Base-by-base conservation (phyloP, 2,888 invertebrate genomes). In the Osedax frankpressi region DNA sequence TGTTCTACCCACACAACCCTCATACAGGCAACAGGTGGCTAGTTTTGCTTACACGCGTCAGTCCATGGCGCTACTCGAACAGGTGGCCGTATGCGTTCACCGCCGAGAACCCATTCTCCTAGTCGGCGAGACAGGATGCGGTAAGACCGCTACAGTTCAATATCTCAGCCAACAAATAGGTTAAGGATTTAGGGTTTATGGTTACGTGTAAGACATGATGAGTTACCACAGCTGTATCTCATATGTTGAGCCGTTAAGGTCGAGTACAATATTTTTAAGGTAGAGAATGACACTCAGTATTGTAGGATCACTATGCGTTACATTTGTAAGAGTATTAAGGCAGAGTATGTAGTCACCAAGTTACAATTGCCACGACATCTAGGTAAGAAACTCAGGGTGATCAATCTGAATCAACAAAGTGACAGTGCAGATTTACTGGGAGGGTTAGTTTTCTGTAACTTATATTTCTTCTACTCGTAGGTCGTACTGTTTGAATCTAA, bases 321-420 rank as follows among this genome's bases (percentile, higher is more conserved):
- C n/a, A n/a, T n/a, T n/a, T n/a, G n/a, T n/a, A n/a, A n/a, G n/a
- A n/a, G n/a, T n/a, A n/a, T n/a, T n/a, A n/a, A n/a, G n/a, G n/a
- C n/a, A n/a, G n/a, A n/a, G n/a, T n/a, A n/a, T n/a, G n/a, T n/a
- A n/a, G n/a, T n/a, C n/a, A n/a, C n/a, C n/a, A 24, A 26, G 26
- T 24, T 6, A 65, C 26, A 11, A 24, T 67, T 27, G 25, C 28
- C 25, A 27, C 28, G 24, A 70, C 14, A 14, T 44, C 44, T 44
- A 85, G 85, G 92, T 0, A 90, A 92, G 78, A 92, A 90, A 81
- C 86, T 99, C 30, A 87, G 91, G 30, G 96, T 97, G 0, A 92
- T 99, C 28, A 99, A 99, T 82, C 92, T 99, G 92, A 98, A 96
- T 82, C 96, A 98, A 81, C 97, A 98, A 82, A 96, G 94, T 68